phyloP scores from a whole-genome alignment of 2,888 invertebrate genomes.

The Agriotes lineatus region DNA sequence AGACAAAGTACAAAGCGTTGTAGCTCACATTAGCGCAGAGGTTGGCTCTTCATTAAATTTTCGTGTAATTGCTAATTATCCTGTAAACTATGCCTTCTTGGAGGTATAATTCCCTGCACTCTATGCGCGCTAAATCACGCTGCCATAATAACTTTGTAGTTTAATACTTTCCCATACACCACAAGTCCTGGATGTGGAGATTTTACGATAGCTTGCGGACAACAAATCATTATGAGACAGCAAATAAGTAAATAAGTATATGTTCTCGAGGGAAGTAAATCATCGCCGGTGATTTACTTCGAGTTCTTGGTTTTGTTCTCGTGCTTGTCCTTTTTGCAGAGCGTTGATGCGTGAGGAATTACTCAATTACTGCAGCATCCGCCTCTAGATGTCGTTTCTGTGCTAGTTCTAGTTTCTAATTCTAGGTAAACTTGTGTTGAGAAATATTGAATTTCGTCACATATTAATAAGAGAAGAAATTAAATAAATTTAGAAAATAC shows the following conservation, averaged over 20 bases:
- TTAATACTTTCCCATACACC: conserved; percentile 15
- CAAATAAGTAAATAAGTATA: conserved; percentile 19
- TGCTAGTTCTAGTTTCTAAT: no score
- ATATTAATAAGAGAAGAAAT: no score
- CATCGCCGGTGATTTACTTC: conserved; percentile 12
- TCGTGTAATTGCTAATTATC: neutral
- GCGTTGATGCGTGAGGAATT: neutral
- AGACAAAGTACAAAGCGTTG: no score
- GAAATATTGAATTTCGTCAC: no score
- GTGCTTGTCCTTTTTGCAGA: neutral
- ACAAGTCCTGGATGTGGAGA: conserved; percentile 2
- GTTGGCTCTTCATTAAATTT: neutral
- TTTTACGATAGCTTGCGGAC: conserved; percentile 21
- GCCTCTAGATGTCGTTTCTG: no score
- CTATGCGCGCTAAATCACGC: conserved; percentile 3
- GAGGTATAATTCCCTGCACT: conserved; percentile 2
- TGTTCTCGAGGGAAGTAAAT: conserved; percentile 1
- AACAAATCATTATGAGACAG: conserved; percentile 20
- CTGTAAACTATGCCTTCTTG: neutral
- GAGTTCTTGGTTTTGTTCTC: neutral
- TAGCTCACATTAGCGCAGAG: neutral
- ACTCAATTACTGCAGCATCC: neutral
- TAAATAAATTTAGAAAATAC: no score
- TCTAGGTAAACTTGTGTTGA: no score
- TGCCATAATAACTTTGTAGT: conserved; percentile 7